Evolutionary conservation across 2,888 invertebrate genomes (phyloP).

Genomic region (Tyria jacobaeae): DNA sequence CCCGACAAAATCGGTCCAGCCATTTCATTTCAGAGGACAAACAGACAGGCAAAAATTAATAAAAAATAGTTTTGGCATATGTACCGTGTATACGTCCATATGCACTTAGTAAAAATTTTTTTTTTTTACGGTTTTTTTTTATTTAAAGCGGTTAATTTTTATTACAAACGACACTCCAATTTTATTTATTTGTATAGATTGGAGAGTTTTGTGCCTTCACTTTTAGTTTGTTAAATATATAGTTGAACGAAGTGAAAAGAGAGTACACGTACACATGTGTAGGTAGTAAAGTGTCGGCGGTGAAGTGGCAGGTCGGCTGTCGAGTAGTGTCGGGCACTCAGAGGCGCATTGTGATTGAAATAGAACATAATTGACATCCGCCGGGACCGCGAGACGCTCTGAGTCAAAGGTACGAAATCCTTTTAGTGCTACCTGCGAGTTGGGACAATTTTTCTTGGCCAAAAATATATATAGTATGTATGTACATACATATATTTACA

Average conservation of each 20-base stretch:
- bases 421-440: not conserved
- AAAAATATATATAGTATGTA: not conserved
- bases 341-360: slow-evolving; percentile 18
- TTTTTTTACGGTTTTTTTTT: too few relatives aligned
- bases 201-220: not conserved
- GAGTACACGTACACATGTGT: not conserved
- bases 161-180: too few relatives aligned
- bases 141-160: too few relatives aligned
- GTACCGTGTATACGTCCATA: too few relatives aligned
- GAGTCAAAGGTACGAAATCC: not conserved
- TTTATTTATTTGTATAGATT: too few relatives aligned
- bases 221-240: not conserved
- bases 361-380: slow-evolving; percentile 16
- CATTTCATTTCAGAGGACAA: too few relatives aligned
- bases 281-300: not conserved
- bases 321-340: too few relatives aligned
- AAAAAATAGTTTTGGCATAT: too few relatives aligned
- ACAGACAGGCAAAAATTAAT: too few relatives aligned
- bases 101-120: too few relatives aligned
- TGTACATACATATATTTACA: too few relatives aligned
- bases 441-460: not conserved
- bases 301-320: slow-evolving; percentile 12
- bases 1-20: too few relatives aligned
- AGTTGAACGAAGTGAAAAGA: not conserved
- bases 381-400: not conserved